A percentile compares a stretch with the other conserved stretches of the same genome.
Conservation (phyloP, 2,797 vertebrate species). For the Xenentodon cancila region DNA sequence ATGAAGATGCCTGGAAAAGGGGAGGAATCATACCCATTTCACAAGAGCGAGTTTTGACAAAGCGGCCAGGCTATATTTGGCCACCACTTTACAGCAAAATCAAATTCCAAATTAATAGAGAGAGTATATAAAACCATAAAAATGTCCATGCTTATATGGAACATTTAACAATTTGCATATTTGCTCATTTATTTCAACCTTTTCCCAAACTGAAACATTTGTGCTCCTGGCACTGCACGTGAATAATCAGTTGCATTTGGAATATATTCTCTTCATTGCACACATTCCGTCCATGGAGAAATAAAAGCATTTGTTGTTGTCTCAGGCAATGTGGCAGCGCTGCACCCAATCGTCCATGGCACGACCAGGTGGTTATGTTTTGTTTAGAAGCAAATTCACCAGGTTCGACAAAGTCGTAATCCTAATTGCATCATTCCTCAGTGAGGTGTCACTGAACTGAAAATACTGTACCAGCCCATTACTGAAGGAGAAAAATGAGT, state of each 20-base stretch:
- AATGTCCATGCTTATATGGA: constrained; percentile 13
- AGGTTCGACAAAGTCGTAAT: constrained; percentile 75
- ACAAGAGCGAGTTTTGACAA: too few relatives aligned
- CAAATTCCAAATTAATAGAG: not conserved
- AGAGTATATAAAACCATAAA: not conserved
- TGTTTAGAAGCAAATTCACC: constrained; percentile 68
- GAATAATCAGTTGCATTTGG: constrained; percentile 25
- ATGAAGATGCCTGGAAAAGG: too few relatives aligned
- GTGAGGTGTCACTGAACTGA: constrained; percentile 57
- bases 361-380: constrained; percentile 76
- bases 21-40: too few relatives aligned
- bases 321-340: constrained; percentile 51
- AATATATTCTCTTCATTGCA: constrained; percentile 51
- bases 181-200: constrained; percentile 30
- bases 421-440: constrained; percentile 74
- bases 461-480: constrained; percentile 50
- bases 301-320: constrained; percentile 65
- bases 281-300: constrained; percentile 32
- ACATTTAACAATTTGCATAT: constrained; percentile 34
- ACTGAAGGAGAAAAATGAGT: constrained; percentile 34
- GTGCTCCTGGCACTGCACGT: constrained; percentile 5
- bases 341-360: constrained; percentile 73
- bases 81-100: constrained; percentile 20
- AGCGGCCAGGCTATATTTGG: not conserved
- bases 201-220: constrained; percentile 31